These are phyloP conservation scores for Actinia equina DNA, from an alignment of 64 coral and sea anemone species.

Conservation along the genomic window DNA sequence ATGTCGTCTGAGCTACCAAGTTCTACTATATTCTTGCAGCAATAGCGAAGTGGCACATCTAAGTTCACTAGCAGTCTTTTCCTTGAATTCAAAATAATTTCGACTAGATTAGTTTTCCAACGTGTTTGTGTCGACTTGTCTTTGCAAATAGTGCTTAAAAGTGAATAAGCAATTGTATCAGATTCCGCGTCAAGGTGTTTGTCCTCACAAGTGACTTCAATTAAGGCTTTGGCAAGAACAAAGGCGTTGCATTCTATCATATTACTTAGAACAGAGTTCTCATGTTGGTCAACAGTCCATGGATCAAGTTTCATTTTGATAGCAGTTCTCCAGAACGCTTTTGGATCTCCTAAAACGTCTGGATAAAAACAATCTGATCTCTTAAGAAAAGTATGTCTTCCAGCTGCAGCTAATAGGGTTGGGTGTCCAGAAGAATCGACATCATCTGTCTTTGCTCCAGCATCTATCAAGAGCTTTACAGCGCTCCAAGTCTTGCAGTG, in stretches of 20 bases:
- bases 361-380: neutral
- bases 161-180: neutral
- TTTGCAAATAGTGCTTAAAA: neutral
- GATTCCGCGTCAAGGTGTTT: neutral
- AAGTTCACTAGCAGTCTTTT: neutral
- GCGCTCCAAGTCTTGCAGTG: neutral
- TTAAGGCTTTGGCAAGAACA: constrained; percentile 22
- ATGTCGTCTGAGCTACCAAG: neutral
- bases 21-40: neutral
- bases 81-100: neutral
- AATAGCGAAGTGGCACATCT: neutral
- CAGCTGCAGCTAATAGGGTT: neutral
- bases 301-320: neutral
- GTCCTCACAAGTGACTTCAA: constrained; percentile 14
- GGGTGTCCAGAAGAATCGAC: neutral
- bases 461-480: constrained; percentile 10
- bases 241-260: neutral
- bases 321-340: neutral
- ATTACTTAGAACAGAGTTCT: neutral
- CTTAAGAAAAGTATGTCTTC: neutral
- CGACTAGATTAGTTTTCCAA: neutral
- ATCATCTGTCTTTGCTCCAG: neutral
- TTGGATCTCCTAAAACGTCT: neutral
- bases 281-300: neutral
- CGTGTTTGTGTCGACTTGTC: neutral